These are phyloP conservation scores for Rhyacichthys aspro DNA, from an alignment of 2,797 vertebrate species.

Conservation along the genomic window DNA sequence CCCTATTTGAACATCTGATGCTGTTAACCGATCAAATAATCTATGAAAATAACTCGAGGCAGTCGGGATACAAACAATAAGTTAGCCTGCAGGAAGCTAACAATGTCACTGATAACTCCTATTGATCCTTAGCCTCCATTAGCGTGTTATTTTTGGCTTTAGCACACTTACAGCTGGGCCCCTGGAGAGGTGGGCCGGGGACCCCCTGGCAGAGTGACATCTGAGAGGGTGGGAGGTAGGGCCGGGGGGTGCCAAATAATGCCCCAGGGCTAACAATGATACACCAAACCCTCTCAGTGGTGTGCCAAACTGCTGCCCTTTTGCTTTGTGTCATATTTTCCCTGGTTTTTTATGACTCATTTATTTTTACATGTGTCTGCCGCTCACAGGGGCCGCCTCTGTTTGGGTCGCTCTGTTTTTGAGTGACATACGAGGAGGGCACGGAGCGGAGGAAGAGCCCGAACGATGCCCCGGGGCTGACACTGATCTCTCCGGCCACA, in stretches of 20 bases:
- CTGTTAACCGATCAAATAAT: conserved; percentile 28
- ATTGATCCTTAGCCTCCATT: conserved; percentile 76
- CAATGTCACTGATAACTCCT: conserved; percentile 72
- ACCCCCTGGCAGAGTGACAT: conserved; percentile 72
- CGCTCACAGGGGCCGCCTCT: conserved; percentile 23
- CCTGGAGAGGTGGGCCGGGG: conserved; percentile 63
- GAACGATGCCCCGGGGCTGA: conserved; percentile 63
- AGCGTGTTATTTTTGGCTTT: conserved; percentile 75
- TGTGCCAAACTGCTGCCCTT: conserved; percentile 46
- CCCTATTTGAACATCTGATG: conserved; percentile 2
- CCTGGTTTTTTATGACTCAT: conserved; percentile 25
- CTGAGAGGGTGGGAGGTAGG: conserved; percentile 61
- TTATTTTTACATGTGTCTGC: conserved; percentile 52
- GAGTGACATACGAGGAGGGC: conserved; percentile 59
- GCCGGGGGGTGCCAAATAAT: conserved; percentile 53
- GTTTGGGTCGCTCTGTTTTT: conserved; percentile 41
- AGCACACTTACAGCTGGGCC: conserved; percentile 60
- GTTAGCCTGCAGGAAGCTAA: conserved; percentile 64
- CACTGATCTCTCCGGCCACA: conserved; percentile 60
- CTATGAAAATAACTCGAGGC: conserved; percentile 43
- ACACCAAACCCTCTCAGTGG: conserved; percentile 44
- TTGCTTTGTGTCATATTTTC: conserved; percentile 12
- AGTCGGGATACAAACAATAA: conserved; percentile 43
- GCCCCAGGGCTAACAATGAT: conserved; percentile 56
- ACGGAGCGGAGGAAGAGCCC: conserved; percentile 68